These are phyloP conservation scores for Dugesia japonica DNA, from an alignment of 2,888 invertebrate genomes.

Conservation along the genomic window DNA sequence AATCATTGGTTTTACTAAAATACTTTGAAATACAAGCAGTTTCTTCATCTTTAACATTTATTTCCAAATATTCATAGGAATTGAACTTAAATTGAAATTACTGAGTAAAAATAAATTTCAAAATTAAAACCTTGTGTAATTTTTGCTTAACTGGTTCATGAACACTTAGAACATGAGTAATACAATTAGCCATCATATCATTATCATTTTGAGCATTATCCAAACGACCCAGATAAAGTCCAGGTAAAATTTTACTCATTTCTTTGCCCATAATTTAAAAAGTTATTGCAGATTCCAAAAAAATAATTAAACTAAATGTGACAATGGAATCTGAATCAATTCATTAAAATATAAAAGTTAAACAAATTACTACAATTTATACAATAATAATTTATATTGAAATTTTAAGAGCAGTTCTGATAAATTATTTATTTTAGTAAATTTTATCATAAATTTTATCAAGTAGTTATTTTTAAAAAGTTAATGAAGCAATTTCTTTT, in stretches of 20 bases:
- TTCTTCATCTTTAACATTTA: conserved; percentile 75
- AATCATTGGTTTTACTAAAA: conserved; percentile 81
- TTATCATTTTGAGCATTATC: conserved; percentile 78
- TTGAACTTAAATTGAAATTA: neutral
- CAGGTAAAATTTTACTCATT: conserved; percentile 57
- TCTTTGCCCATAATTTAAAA: neutral
- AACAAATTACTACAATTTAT: too few relatives aligned
- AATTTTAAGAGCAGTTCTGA: too few relatives aligned
- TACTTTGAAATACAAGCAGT: conserved; percentile 81
- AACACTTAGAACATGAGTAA: conserved; percentile 82
- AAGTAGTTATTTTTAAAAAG: too few relatives aligned
- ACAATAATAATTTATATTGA: too few relatives aligned
- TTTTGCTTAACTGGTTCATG: conserved; percentile 68
- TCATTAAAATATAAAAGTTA: neutral
- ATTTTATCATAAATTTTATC: too few relatives aligned
- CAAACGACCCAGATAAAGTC: conserved; percentile 83
- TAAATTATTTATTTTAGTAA: too few relatives aligned
- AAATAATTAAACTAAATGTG: neutral
- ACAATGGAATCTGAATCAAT: conserved; percentile 20
- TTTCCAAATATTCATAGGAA: neutral
- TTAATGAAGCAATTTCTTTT: too few relatives aligned
- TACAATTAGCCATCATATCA: conserved; percentile 71
- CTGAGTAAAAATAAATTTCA: too few relatives aligned
- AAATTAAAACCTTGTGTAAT: conserved; percentile 47
- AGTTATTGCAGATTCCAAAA: neutral